phyloP scores from a whole-genome alignment of 2,888 invertebrate genomes.

The Drosophila tripunctata region DNA sequence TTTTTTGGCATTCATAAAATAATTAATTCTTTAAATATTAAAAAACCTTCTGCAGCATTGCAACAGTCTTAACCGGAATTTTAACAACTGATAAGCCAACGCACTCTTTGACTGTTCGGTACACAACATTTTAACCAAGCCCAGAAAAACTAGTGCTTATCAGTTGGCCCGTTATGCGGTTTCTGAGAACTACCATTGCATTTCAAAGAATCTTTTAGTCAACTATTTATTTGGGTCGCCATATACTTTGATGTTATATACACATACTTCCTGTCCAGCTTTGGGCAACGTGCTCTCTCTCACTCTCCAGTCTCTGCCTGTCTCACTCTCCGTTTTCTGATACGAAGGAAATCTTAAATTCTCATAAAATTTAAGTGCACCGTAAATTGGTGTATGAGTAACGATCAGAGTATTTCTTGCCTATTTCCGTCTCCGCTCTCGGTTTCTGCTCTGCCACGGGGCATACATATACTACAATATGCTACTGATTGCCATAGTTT shows the following conservation, averaged over 20 bases:
- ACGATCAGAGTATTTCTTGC: slow-evolving; percentile 66
- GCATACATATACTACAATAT: no score
- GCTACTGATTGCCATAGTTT: slow-evolving; percentile 34
- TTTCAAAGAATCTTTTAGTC: slow-evolving; percentile 13
- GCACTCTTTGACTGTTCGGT: slow-evolving; percentile 4
- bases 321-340: slow-evolving; percentile 28
- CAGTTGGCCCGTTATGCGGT: slow-evolving; percentile 28
- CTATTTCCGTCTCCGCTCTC: slow-evolving; percentile 63
- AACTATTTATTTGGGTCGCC: slow-evolving; percentile 23
- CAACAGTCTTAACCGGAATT: background rate
- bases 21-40: background rate
- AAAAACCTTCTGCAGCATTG: background rate
- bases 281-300: slow-evolving; percentile 27
- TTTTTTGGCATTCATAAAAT: background rate
- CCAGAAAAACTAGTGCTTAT: slow-evolving; percentile 30
- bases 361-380: slow-evolving; percentile 78
- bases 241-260: slow-evolving; percentile 14
- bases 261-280: slow-evolving; percentile 60
- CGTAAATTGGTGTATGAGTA: slow-evolving; percentile 77
- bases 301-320: slow-evolving; percentile 15
- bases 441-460: slow-evolving; percentile 16
- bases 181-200: slow-evolving; percentile 30
- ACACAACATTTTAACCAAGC: slow-evolving; percentile 20
- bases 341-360: slow-evolving; percentile 80
- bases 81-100: slow-evolving; percentile 36